Evolutionary conservation across 2,113 vertebrate genomes (phyloP).

Genomic region (Pampusana beccarii): DNA sequence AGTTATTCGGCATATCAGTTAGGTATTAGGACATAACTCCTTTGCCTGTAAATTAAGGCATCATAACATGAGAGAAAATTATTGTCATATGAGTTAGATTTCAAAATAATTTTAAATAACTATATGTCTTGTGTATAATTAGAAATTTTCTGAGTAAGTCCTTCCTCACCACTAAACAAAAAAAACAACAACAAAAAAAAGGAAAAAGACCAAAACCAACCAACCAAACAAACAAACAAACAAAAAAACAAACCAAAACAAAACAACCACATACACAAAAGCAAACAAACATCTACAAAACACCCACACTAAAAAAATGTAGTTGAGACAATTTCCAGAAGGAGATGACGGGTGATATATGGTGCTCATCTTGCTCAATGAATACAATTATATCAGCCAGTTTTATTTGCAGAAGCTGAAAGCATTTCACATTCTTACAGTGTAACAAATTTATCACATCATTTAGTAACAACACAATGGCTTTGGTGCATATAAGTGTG

Average conservation of each 20-base stretch:
- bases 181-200: no score
- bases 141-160: not conserved
- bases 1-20: not conserved
- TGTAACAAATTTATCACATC: not conserved
- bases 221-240: no score
- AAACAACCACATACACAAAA: no score
- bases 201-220: no score
- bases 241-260: no score
- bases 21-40: not conserved
- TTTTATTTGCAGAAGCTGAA: not conserved
- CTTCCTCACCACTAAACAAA: not conserved
- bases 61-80: not conserved
- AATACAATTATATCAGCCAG: not conserved
- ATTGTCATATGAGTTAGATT: not conserved
- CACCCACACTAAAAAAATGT: not conserved
- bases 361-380: not conserved
- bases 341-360: not conserved
- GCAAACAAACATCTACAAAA: no score
- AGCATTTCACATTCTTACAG: not conserved
- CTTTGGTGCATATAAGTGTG: not conserved
- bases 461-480: not conserved
- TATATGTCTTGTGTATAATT: rapidly evolving
- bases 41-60: not conserved
- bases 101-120: not conserved
- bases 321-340: not conserved